Conservation (phyloP, 2,888 invertebrate species). For the Cheilosia pagana region DNA sequence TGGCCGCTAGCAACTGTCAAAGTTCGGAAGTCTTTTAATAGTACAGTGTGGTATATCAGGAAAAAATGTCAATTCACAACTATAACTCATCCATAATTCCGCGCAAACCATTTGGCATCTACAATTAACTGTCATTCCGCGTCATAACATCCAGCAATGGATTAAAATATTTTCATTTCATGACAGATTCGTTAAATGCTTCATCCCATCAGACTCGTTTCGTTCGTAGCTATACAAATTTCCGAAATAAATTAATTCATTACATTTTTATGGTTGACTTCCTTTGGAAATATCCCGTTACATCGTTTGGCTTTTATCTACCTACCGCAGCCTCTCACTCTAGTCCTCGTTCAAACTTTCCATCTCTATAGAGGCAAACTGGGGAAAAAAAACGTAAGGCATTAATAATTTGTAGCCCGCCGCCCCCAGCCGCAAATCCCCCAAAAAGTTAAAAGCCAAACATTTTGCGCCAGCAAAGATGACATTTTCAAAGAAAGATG, state of each 20-base stretch:
- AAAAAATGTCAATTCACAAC: too few species aligned
- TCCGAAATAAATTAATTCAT: conserved; percentile 45
- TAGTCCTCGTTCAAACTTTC: background rate
- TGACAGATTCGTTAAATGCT: background rate
- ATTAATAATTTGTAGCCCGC: background rate
- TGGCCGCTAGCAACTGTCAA: too few species aligned
- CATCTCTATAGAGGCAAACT: background rate
- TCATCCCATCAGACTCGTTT: background rate
- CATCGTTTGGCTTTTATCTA: conserved; percentile 34
- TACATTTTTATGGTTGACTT: conserved; percentile 42
- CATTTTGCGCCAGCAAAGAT: background rate
- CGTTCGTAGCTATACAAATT: conserved; percentile 6
- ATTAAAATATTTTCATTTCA: conserved; percentile 4
- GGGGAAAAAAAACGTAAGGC: background rate
- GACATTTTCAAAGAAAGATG: conserved; percentile 3
- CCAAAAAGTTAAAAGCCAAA: conserved; percentile 21
- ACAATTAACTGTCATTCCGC: background rate
- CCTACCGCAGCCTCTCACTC: background rate
- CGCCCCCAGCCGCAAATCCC: background rate
- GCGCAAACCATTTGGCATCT: too few species aligned
- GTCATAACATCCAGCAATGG: conserved; percentile 1
- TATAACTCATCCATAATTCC: too few species aligned
- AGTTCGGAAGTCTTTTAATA: too few species aligned
- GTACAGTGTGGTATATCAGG: too few species aligned
- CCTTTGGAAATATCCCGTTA: conserved; percentile 20